Evolutionary conservation across 2,113 vertebrate species (phyloP).

Genomic region (Fulica atra): DNA sequence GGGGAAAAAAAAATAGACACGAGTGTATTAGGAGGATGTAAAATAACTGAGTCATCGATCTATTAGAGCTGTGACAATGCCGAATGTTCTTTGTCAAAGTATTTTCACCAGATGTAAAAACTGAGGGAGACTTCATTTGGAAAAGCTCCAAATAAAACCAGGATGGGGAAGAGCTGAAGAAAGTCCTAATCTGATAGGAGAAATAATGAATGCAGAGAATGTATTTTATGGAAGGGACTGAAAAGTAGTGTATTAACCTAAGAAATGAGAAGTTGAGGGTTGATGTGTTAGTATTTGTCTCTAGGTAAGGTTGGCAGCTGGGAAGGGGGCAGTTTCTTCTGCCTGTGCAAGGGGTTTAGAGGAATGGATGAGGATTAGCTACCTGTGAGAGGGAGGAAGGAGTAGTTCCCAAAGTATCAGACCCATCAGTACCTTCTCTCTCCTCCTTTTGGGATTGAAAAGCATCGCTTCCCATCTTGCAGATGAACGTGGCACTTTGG

Average conservation of each 20-base stretch:
- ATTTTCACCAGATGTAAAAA: background rate
- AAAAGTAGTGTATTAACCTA: background rate
- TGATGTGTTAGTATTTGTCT: rapidly evolving
- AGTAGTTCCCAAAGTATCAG: background rate
- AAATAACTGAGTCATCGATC: background rate
- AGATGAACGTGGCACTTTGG: background rate
- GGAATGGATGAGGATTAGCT: background rate
- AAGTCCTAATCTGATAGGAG: background rate
- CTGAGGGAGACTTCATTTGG: background rate
- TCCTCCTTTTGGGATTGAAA: background rate
- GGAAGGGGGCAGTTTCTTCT: background rate
- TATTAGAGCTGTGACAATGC: background rate
- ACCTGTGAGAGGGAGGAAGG: background rate
- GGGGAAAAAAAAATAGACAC: background rate
- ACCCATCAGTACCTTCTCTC: background rate
- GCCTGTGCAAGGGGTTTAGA: background rate
- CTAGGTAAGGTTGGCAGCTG: background rate
- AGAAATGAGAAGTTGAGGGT: too few relatives aligned
- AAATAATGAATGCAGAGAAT: background rate
- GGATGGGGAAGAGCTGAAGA: background rate
- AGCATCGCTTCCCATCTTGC: background rate
- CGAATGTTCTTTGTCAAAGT: background rate
- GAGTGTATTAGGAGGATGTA: background rate
- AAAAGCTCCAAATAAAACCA: background rate
- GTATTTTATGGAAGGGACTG: rapidly evolving